Percentiles rank a stretch among this genome's conserved stretches.
phyloP scores from a whole-genome alignment of 2,113 vertebrate species.

The Cebidichthys violaceus region DNA sequence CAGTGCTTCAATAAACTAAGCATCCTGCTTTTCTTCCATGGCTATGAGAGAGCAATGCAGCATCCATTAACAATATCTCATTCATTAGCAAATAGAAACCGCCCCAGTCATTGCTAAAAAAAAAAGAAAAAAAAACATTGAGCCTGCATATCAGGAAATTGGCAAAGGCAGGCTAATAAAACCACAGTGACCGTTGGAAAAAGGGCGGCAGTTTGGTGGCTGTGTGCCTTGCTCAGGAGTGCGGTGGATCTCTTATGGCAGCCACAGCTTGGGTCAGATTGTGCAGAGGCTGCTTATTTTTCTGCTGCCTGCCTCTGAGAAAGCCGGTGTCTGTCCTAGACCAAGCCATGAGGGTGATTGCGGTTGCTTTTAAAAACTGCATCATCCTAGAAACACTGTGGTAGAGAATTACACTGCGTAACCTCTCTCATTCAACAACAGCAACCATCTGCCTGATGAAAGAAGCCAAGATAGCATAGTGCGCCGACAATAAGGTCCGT shows the following conservation, averaged over 20 bases:
- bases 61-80: slow-evolving; percentile 60
- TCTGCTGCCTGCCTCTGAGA: slow-evolving; percentile 20
- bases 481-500: slow-evolving; percentile 7
- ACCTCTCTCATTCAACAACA: slow-evolving; percentile 29
- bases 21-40: slow-evolving; percentile 33
- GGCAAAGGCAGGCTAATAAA: slow-evolving; percentile 63
- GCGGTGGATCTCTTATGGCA: slow-evolving; percentile 37
- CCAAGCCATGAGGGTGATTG: slow-evolving; percentile 21
- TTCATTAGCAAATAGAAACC: slow-evolving; percentile 54
- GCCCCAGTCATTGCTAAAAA: slow-evolving; percentile 55
- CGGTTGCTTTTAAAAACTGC: slow-evolving; percentile 33
- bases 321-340: slow-evolving; percentile 19
- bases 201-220: slow-evolving; percentile 45
- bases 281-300: slow-evolving; percentile 54
- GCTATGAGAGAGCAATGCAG: slow-evolving; percentile 54
- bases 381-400: slow-evolving; percentile 25
- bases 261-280: slow-evolving; percentile 46
- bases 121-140: neutral
- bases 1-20: slow-evolving; percentile 57
- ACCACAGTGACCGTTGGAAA: slow-evolving; percentile 62
- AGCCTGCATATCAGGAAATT: slow-evolving; percentile 59
- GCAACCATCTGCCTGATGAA: slow-evolving; percentile 38
- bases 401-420: slow-evolving; percentile 7
- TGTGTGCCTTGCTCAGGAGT: slow-evolving; percentile 47
- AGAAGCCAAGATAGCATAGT: slow-evolving; percentile 19